phyloP scores from a whole-genome alignment of 2,113 vertebrate genomes.

The Ptilonorhynchus violaceus region DNA sequence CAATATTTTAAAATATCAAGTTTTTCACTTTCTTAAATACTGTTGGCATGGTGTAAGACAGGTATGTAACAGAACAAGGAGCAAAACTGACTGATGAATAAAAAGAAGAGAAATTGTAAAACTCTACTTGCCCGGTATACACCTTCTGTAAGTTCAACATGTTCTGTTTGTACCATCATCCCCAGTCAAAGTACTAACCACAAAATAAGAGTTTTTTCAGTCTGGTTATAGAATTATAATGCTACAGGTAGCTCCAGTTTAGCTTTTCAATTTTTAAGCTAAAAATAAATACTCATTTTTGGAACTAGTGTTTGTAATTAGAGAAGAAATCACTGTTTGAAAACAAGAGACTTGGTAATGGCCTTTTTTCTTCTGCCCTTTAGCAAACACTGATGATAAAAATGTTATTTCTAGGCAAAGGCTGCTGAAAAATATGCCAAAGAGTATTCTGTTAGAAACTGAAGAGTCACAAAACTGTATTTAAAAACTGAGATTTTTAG shows the following conservation, averaged over 20 bases:
- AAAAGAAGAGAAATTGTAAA: background rate
- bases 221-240: background rate
- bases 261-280: background rate
- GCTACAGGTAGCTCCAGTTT: background rate
- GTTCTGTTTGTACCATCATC: rapidly evolving
- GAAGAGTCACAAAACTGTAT: background rate
- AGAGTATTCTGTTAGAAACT: background rate
- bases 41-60: background rate
- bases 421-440: background rate
- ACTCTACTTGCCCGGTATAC: background rate
- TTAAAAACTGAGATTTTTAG: background rate
- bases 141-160: background rate
- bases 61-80: background rate
- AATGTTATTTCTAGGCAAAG: background rate
- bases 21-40: background rate
- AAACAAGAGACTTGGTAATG: background rate
- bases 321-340: background rate
- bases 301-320: background rate
- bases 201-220: background rate
- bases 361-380: background rate
- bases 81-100: background rate
- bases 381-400: background rate
- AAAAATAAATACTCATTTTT: too few relatives aligned
- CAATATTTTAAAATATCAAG: background rate
- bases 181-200: background rate